phyloP scores from a whole-genome alignment of 1,140 invertebrate species.

The Steinernema khuongi region DNA sequence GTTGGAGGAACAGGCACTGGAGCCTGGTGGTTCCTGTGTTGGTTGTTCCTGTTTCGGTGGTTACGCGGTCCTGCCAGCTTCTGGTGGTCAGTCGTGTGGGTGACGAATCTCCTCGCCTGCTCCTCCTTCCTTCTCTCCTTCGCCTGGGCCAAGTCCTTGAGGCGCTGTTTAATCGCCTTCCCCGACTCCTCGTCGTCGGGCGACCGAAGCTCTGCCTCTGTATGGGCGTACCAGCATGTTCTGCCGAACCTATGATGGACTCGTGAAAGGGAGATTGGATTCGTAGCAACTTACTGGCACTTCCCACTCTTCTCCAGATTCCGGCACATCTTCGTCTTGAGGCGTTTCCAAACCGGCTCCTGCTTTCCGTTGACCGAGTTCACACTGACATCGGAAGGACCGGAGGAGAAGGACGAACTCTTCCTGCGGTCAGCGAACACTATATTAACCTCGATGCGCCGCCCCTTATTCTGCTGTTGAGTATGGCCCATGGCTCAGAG shows the following conservation, averaged over 20 bases:
- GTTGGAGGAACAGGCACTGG: too few species aligned
- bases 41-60: too few species aligned
- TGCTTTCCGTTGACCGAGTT: background rate
- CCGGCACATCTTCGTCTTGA: background rate
- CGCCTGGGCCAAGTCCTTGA: background rate
- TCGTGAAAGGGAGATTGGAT: background rate
- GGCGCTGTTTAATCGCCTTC: background rate
- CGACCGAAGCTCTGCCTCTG: background rate
- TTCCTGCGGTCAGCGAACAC: too few species aligned
- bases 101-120: background rate
- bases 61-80: too few species aligned
- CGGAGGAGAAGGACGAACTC: too few species aligned
- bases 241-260: background rate
- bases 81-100: too few species aligned
- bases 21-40: too few species aligned
- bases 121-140: background rate
- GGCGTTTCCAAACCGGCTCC: background rate
- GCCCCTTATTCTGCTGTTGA: too few species aligned
- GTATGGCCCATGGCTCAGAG: too few species aligned
- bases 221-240: conserved; percentile 5
- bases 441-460: too few species aligned
- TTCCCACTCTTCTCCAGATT: background rate
- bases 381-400: too few species aligned
- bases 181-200: background rate
- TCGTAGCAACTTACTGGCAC: background rate